Evolutionary conservation across 2,797 vertebrate species (phyloP).

Genomic region (Acipenser ruthenus): DNA sequence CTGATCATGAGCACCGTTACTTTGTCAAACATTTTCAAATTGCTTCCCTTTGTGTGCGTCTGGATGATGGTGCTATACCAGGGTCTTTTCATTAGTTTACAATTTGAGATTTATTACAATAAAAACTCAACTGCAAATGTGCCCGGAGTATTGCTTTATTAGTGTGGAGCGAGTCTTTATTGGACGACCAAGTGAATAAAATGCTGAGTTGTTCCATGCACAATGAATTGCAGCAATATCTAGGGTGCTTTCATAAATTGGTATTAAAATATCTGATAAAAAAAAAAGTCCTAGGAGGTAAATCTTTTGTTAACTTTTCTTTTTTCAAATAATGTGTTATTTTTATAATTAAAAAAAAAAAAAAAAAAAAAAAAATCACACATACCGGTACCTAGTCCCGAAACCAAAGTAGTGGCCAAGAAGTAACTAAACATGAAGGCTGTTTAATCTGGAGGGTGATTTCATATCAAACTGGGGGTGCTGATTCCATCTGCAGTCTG

Average conservation of each 20-base stretch:
- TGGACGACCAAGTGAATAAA: constrained; percentile 73
- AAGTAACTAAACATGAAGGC: too few relatives aligned
- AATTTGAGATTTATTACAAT: constrained; percentile 83
- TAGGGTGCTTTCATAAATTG: constrained; percentile 71
- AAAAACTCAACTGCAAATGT: constrained; percentile 76
- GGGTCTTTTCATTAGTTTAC: constrained; percentile 82
- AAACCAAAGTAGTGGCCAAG: too few relatives aligned
- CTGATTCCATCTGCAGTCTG: too few relatives aligned
- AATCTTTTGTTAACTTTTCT: constrained; percentile 49
- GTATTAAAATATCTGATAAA: constrained; percentile 75
- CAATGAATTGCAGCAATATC: constrained; percentile 72
- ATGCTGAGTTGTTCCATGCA: constrained; percentile 72
- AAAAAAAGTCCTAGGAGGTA: constrained; percentile 58
- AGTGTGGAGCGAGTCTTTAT: constrained; percentile 71
- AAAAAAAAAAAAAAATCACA: too few relatives aligned
- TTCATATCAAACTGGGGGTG: too few relatives aligned
- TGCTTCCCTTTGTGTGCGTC: constrained; percentile 75
- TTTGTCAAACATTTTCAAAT: constrained; percentile 85
- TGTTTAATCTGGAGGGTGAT: too few relatives aligned
- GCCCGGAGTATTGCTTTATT: constrained; percentile 74
- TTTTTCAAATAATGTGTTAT: constrained; percentile 26
- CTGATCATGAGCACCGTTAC: constrained; percentile 73
- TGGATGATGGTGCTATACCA: constrained; percentile 70
- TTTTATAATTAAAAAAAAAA: background rate
- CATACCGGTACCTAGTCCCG: too few relatives aligned